A percentile compares a stretch with the other conserved stretches of the same genome.
These are phyloP conservation scores for Drosophila littoralis DNA, from an alignment of 1,140 invertebrate genomes.

Conservation along the genomic window DNA sequence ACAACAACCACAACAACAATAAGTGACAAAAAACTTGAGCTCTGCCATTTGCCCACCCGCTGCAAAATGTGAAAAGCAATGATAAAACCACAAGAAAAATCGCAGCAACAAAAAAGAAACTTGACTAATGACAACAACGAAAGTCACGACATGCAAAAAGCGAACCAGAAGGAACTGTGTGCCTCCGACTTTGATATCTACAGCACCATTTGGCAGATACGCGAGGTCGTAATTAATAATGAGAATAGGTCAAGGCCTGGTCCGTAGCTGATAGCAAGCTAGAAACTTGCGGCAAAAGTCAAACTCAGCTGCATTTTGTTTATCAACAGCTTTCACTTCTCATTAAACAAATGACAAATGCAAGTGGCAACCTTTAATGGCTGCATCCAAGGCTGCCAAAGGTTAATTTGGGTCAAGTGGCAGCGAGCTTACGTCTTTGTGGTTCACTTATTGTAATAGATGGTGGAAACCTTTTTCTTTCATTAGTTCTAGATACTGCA, in stretches of 20 bases:
- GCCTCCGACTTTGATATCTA: not conserved
- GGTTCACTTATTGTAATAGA: not conserved
- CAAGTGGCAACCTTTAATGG: slow-evolving; percentile 3
- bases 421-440: not conserved
- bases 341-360: slow-evolving; percentile 6
- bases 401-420: slow-evolving; percentile 7
- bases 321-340: slow-evolving; percentile 1
- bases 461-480: no score
- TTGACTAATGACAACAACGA: slow-evolving; percentile 41
- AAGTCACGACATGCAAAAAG: slow-evolving; percentile 10
- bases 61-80: slow-evolving; percentile 19
- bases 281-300: slow-evolving; percentile 20
- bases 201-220: slow-evolving; percentile 18
- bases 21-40: slow-evolving; percentile 21
- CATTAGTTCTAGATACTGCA: no score
- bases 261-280: slow-evolving; percentile 44
- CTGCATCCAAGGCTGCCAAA: not conserved
- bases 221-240: slow-evolving; percentile 59
- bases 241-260: slow-evolving; percentile 39
- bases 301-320: slow-evolving; percentile 2
- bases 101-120: slow-evolving; percentile 17
- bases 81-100: slow-evolving; percentile 12
- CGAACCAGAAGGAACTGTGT: not conserved
- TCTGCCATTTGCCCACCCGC: not conserved
- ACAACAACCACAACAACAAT: slow-evolving; percentile 5